A percentile compares a stretch with the other conserved stretches of the same genome.
phyloP scores from a whole-genome alignment of 2,113 vertebrate genomes.

The Sciurus niger region DNA sequence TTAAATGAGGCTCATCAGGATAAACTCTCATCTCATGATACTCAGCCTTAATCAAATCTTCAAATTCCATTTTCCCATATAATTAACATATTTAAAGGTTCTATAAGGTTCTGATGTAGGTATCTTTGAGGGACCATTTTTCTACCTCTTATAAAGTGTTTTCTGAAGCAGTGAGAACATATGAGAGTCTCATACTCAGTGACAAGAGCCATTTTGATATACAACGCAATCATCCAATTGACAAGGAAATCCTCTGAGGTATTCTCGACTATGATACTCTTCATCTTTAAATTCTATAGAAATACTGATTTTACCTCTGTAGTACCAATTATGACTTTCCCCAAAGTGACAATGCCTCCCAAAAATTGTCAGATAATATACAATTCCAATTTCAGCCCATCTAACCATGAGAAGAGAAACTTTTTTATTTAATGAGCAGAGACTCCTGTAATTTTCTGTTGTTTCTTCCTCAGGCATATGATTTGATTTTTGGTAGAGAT shows the following conservation, averaged over 20 bases:
- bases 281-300: not conserved
- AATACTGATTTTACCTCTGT: not conserved
- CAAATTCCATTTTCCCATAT: slow-evolving; percentile 3
- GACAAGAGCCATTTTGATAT: slow-evolving; percentile 23
- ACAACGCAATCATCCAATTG: not conserved
- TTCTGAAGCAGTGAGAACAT: not conserved
- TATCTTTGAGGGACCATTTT: not conserved
- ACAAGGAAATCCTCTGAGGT: slow-evolving; percentile 38
- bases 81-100: not conserved
- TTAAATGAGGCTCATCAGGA: not conserved
- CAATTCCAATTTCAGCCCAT: not conserved
- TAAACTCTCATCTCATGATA: not conserved
- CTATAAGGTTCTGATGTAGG: not conserved
- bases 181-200: not conserved
- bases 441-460: slow-evolving; percentile 52
- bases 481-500: slow-evolving; percentile 16
- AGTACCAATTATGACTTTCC: not conserved
- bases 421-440: slow-evolving; percentile 16
- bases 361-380: slow-evolving; percentile 48
- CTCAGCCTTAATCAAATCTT: slow-evolving; percentile 7
- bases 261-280: not conserved
- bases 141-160: slow-evolving; percentile 1
- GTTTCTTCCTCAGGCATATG: not conserved
- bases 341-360: slow-evolving; percentile 22
- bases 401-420: slow-evolving; percentile 1